These are phyloP conservation scores for Teinopalpus imperialis DNA, from an alignment of 2,888 invertebrate genomes.

Conservation along the genomic window DNA sequence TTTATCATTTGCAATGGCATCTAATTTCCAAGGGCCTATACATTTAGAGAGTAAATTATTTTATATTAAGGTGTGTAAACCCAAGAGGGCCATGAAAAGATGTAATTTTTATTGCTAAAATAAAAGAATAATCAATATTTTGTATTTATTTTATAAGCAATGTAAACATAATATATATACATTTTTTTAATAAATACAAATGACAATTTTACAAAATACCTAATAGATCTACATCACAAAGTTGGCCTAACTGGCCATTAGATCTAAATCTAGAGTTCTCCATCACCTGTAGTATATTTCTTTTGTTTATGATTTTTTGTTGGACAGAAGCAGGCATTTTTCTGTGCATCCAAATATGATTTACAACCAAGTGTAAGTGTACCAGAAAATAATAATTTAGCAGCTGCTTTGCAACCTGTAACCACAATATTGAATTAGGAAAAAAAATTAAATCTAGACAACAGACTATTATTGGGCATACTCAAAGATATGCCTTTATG, in stretches of 20 bases:
- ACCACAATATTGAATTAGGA: slow-evolving; percentile 6
- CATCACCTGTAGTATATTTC: slow-evolving; percentile 71
- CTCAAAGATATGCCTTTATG: too few relatives aligned
- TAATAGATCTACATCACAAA: background rate
- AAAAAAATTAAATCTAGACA: too few relatives aligned
- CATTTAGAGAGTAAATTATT: slow-evolving; percentile 71
- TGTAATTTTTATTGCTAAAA: slow-evolving; percentile 71
- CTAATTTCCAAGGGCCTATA: slow-evolving; percentile 57
- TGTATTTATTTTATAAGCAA: slow-evolving; percentile 31
- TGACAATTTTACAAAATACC: background rate
- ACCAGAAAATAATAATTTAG: slow-evolving; percentile 92
- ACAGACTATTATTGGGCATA: too few relatives aligned
- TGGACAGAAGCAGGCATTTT: slow-evolving; percentile 90
- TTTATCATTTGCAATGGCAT: slow-evolving; percentile 39
- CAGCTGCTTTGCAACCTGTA: slow-evolving; percentile 91
- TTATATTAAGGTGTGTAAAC: slow-evolving; percentile 62
- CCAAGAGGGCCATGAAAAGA: slow-evolving; percentile 51
- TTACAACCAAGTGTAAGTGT: slow-evolving; percentile 93
- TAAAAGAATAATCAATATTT: slow-evolving; percentile 40
- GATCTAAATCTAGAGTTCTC: slow-evolving; percentile 47
- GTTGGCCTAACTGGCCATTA: background rate
- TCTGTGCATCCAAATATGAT: slow-evolving; percentile 92
- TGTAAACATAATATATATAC: slow-evolving; percentile 13
- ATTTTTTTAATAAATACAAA: background rate
- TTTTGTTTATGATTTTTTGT: slow-evolving; percentile 70